Evolutionary conservation across 2,113 vertebrate genomes (phyloP), one percentile per base, ranked within the genome.

Genomic region (Albula glossodonta): DNA sequence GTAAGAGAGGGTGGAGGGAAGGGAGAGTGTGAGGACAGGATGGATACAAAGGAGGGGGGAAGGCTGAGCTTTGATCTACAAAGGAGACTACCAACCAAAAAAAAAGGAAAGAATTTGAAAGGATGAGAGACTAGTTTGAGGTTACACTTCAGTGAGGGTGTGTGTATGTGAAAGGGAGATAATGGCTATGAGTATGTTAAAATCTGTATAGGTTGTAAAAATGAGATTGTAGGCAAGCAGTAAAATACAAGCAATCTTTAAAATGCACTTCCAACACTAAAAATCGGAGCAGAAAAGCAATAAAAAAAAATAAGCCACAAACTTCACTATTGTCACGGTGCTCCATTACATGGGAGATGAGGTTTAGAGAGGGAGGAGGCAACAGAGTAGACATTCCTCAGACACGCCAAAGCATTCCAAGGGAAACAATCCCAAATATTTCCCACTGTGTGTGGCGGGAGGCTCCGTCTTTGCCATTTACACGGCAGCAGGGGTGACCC

Each of bases 341-440:
- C 87, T 89, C 87, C 82, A 85, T 2, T 86, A 80, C 85, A 41
- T 83, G 49, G 9, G 90, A 93, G 90, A 91, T 57, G 86, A 74
- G 88, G 88, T 86, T 78, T 70, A 1, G 86, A 10, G 81, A 22
- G 50, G n/a, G 41, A 84, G 84, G 51, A 81, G 12, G 85, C 57
- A 82, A 83, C 81, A 84, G 78, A 83, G 86, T 86, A 87, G 91
- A 91, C 93, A 94, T 95, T 96, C 94, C 93, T 92, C 90, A 93
- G 91, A 92, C 93, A 93, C 86, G 93, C 94, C 94, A 95, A 95
- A 93, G 94, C 95, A 96, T 96, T 96, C 95, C 92, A 86, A 94
- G 93, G 93, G 92, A 95, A 96, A 95, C 94, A 93, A 96, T 96
- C 92, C 92, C 93, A 95, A 95, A 95, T 94, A 95, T 94, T 94